Conservation (phyloP, 2,888 invertebrate species). For the Thera obeliscata region DNA sequence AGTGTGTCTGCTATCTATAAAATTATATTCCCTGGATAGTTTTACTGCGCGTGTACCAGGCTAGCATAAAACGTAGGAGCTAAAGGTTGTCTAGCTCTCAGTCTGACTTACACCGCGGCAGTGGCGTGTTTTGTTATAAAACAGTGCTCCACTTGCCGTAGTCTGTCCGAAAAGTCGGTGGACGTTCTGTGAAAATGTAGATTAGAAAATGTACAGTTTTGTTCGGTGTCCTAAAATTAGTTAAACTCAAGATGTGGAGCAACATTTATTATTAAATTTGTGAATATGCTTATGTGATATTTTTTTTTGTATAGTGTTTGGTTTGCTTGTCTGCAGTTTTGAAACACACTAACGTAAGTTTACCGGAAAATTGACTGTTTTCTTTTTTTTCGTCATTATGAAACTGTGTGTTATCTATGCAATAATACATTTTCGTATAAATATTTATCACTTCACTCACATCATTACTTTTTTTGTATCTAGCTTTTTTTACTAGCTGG, state of each 20-base stretch:
- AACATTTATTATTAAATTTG: slow-evolving; percentile 1
- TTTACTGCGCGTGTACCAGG: slow-evolving; percentile 51
- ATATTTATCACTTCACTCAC: too few relatives aligned
- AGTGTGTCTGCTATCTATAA: background rate
- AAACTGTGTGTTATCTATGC: too few relatives aligned
- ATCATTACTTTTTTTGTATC: too few relatives aligned
- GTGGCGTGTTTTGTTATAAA: slow-evolving; percentile 57
- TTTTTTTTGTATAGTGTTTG: background rate
- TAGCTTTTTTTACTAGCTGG: too few relatives aligned
- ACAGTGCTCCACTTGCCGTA: slow-evolving; percentile 38
- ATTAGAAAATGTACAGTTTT: slow-evolving; percentile 8
- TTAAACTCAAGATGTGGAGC: slow-evolving; percentile 12
- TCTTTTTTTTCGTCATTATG: too few relatives aligned
- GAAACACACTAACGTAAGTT: background rate
- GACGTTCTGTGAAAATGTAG: slow-evolving; percentile 27
- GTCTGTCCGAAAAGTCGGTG: slow-evolving; percentile 33
- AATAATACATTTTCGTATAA: too few relatives aligned
- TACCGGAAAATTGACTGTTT: background rate
- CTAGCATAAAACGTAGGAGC: slow-evolving; percentile 54
- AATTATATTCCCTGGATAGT: slow-evolving; percentile 4
- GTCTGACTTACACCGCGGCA: slow-evolving; percentile 47
- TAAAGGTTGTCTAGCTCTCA: slow-evolving; percentile 39
- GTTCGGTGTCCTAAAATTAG: slow-evolving; percentile 13
- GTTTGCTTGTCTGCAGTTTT: background rate
- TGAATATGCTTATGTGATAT: slow-evolving; percentile 1